A percentile compares a stretch with the other conserved stretches of the same genome.
Conservation (phyloP, 2,113 vertebrate species). For the Oriolus oriolus region DNA sequence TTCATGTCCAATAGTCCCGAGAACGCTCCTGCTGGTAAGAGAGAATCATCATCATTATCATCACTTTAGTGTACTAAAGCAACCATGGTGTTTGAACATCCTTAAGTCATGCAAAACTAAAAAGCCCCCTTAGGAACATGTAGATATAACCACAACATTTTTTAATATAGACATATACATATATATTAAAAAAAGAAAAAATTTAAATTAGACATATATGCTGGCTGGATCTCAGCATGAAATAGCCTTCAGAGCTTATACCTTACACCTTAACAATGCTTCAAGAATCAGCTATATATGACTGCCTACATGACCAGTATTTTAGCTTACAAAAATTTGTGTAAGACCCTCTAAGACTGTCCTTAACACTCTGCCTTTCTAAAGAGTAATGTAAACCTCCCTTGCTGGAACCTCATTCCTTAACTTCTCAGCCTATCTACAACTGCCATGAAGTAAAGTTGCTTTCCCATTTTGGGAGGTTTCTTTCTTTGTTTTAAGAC, state of each 20-base stretch:
- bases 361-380: background rate
- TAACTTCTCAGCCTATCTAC: background rate
- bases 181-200: no score
- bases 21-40: rapidly evolving
- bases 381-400: background rate
- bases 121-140: background rate
- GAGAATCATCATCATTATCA: background rate
- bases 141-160: background rate
- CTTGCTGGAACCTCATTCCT: background rate
- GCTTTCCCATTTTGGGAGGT: background rate
- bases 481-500: background rate
- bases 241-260: background rate
- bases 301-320: background rate
- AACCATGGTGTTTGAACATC: background rate
- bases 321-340: background rate
- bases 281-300: background rate
- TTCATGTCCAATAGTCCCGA: background rate
- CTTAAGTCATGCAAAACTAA: background rate
- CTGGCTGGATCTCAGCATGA: background rate
- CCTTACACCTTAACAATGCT: background rate
- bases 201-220: background rate
- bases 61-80: background rate
- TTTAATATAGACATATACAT: background rate
- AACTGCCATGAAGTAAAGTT: background rate
- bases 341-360: background rate